Evolutionary conservation across 2,888 invertebrate genomes (phyloP), one percentile per base, ranked within the genome.

Genomic region (Epistrophella euchroma): DNA sequence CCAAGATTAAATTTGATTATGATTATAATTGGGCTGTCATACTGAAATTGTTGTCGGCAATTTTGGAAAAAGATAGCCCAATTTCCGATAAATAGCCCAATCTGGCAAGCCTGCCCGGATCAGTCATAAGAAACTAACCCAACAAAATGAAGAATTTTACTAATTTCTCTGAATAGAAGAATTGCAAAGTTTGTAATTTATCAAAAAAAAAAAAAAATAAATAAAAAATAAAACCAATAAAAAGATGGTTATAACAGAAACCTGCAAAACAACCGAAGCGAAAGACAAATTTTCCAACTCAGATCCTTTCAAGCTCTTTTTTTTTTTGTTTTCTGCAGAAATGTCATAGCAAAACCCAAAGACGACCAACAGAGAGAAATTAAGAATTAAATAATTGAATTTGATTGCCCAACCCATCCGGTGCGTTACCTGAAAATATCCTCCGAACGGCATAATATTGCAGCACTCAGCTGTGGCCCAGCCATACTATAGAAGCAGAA

Each of bases 351-450:
- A 82, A 86, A 64, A 74, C 50, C 76, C 72, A 62, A 56, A 68
- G 19, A 86, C 40, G 62, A 68, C 55, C 62, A 78, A 66, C 62
- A 50, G 45, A 55, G 43, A 74, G 43, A 82, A 82, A 86, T 86
- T 86, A 86, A 78, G 86, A 86, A 73, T 80, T 85, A 85, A 81
- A 82, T 86, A 86, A 86, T 86, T 86, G 86, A 78, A 86, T 82
- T 86, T 86, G 82, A 86, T 86, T 86, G 82, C 86, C 86, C 82
- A 82, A 50, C 64, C 81, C 77, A 74, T 32, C 77, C 43, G 70
- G 77, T 81, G 81, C 82, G 86, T 82, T 86, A 86, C 82, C 82
- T 86, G 82, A 74, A 64, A 74, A 78, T 71, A 68, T 76, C 55
- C 58, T 66, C 11, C 47, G 62, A 66, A 73, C 35, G 74, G 71